These are phyloP conservation scores for Rhynchophorus ferrugineus DNA, from an alignment of 1,140 invertebrate genomes.

Conservation along the genomic window DNA sequence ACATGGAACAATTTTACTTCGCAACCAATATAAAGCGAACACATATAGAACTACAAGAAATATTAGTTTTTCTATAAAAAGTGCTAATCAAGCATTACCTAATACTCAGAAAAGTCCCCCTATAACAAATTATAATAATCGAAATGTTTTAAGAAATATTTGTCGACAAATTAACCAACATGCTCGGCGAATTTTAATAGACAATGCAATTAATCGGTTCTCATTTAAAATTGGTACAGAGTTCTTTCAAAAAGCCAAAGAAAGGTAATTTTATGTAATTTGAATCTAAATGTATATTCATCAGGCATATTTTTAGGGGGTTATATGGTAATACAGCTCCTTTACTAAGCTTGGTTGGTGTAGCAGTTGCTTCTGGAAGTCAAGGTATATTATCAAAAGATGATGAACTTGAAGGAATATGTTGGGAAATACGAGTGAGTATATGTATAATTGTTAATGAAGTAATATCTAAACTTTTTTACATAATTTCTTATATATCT, in stretches of 20 bases:
- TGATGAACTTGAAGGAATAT: slow-evolving; percentile 69
- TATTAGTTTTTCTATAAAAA: slow-evolving; percentile 35
- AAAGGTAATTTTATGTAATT: slow-evolving; percentile 33
- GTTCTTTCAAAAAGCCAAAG: slow-evolving; percentile 52
- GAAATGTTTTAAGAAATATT: slow-evolving; percentile 39
- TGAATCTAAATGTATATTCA: not conserved
- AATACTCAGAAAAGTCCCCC: slow-evolving; percentile 10
- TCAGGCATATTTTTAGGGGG: slow-evolving; percentile 39
- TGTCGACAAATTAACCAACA: slow-evolving; percentile 50
- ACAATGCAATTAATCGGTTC: slow-evolving; percentile 61
- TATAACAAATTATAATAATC: slow-evolving; percentile 15
- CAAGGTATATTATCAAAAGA: slow-evolving; percentile 69
- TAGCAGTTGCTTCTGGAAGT: slow-evolving; percentile 65
- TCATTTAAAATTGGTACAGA: slow-evolving; percentile 58
- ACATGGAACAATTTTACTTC: slow-evolving; percentile 37
- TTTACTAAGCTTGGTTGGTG: slow-evolving; percentile 67
- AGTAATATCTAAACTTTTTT: slow-evolving; percentile 9
- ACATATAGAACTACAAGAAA: slow-evolving; percentile 25
- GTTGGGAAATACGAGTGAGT: slow-evolving; percentile 62
- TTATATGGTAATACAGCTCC: slow-evolving; percentile 63
- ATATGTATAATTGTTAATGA: slow-evolving; percentile 33
- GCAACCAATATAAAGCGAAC: slow-evolving; percentile 28
- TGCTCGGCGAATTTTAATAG: slow-evolving; percentile 56
- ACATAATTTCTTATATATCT: slow-evolving; percentile 4
- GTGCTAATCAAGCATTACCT: slow-evolving; percentile 30